Conservation (phyloP, 1,140 invertebrate genomes). For the Arctopsyche grandis region DNA sequence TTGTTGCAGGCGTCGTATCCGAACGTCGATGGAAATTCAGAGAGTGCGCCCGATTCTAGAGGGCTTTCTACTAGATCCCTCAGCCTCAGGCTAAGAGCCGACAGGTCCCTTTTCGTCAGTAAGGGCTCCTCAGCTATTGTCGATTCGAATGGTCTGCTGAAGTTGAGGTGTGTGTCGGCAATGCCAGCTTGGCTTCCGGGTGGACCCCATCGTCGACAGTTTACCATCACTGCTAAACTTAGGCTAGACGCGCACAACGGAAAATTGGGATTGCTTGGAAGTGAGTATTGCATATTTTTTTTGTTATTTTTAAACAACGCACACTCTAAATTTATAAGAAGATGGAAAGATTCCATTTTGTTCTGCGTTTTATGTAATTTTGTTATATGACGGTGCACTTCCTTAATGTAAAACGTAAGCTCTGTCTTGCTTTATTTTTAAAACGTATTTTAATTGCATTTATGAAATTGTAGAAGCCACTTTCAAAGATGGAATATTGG, state of each 20-base stretch:
- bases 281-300: constrained; percentile 35
- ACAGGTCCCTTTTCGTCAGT: constrained; percentile 37
- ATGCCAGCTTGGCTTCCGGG: constrained; percentile 48
- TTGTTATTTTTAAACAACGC: neutral
- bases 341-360: too few species aligned
- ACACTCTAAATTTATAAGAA: too few species aligned
- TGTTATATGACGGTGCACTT: too few species aligned
- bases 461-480: too few species aligned
- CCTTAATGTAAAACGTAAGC: too few species aligned
- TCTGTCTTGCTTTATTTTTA: too few species aligned
- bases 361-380: too few species aligned
- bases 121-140: neutral
- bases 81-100: constrained; percentile 40
- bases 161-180: constrained; percentile 41
- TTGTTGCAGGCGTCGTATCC: constrained; percentile 39
- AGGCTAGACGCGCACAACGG: constrained; percentile 24
- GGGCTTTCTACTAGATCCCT: constrained; percentile 45
- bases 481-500: too few species aligned
- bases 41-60: constrained; percentile 29
- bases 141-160: constrained; percentile 20
- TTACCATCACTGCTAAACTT: constrained; percentile 46
- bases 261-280: constrained; percentile 44
- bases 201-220: constrained; percentile 44
- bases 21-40: constrained; percentile 36
- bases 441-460: too few species aligned